Evolutionary conservation across 2,888 invertebrate species (phyloP), one percentile per base, ranked within the genome.

Genomic region (Drosophila neonasuta): DNA sequence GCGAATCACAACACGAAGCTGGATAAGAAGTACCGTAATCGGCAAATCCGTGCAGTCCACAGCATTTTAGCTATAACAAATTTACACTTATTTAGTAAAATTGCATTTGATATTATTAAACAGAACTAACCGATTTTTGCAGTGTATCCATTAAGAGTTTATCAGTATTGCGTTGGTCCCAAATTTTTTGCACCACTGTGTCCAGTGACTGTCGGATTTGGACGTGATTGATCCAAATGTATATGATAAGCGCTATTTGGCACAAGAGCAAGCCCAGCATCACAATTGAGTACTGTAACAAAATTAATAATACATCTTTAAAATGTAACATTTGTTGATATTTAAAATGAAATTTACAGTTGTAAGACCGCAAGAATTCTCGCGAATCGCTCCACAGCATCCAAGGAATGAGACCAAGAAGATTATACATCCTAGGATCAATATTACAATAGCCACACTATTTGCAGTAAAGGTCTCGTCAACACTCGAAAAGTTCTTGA

Each of bases 361-460:
- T 89, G 96, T 93, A 54, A 95, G 93, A 93, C 96, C 95, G 91
- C 96, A 96, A 88, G 96, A 94, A 88, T 95, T 96, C 91, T 97
- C 97, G 73, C 95, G 93, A 76, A 96, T 94, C 10, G 97, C 97
- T 34, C 97, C 97, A 88, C 97, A 97, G 91, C 97, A 97, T 68
- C 97, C 97, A 89, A 97, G 94, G 92, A 97, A 97, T 0, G 96
- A 95, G 71, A 97, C 95, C 77, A 96, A 88, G 88, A 97, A 96
- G 82, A 96, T 94, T 24, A 95, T 86, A 29, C 93, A 92, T 11
- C 96, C 96, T 71, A 96, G 90, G 45, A 94, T 91, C 74, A 96
- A 94, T 75, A 95, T 92, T 48, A 93, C 89, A 88, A 95, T 92
- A 1, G 95, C 93, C 0, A 94, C 93, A 41, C 93, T 91, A 9